phyloP scores from a whole-genome alignment of 92 coral and sea anemone species.

The Phenganax marumi region DNA sequence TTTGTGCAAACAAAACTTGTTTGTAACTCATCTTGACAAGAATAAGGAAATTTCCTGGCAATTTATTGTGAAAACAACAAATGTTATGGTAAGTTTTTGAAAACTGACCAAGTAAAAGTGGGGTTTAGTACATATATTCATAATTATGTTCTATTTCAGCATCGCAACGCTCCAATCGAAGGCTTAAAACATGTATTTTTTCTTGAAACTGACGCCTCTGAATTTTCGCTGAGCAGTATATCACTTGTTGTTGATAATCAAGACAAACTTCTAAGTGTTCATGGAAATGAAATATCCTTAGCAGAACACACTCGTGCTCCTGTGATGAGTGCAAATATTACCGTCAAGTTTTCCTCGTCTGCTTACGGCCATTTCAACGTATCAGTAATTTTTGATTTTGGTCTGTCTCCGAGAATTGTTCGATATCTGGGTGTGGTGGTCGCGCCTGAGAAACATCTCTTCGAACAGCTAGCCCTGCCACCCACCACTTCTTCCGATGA shows the following conservation, averaged over 20 bases:
- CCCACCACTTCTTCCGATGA: constrained; percentile 45
- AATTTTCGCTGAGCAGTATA: constrained; percentile 67
- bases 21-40: constrained; percentile 85
- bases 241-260: constrained; percentile 36
- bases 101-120: neutral
- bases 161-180: constrained; percentile 62
- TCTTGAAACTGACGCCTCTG: constrained; percentile 77
- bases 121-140: neutral
- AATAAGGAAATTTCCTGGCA: constrained; percentile 75
- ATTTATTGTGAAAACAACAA: constrained; percentile 69
- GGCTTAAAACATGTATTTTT: constrained; percentile 68
- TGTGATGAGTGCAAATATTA: constrained; percentile 42
- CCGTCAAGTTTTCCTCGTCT: constrained; percentile 69
- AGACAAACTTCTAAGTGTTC: constrained; percentile 46
- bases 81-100: neutral
- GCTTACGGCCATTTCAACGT: constrained; percentile 81
- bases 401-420: constrained; percentile 60
- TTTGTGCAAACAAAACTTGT: constrained; percentile 79
- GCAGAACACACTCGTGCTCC: constrained; percentile 33
- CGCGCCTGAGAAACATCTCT: constrained; percentile 76
- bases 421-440: constrained; percentile 84
- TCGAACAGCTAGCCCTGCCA: constrained; percentile 55
- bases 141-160: constrained; percentile 48
- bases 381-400: constrained; percentile 85
- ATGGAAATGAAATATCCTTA: constrained; percentile 58